A percentile compares a stretch with the other conserved stretches of the same genome.
These are phyloP conservation scores for Oncorhynchus masou DNA, from an alignment of 2,113 vertebrate species.

Conservation along the genomic window DNA sequence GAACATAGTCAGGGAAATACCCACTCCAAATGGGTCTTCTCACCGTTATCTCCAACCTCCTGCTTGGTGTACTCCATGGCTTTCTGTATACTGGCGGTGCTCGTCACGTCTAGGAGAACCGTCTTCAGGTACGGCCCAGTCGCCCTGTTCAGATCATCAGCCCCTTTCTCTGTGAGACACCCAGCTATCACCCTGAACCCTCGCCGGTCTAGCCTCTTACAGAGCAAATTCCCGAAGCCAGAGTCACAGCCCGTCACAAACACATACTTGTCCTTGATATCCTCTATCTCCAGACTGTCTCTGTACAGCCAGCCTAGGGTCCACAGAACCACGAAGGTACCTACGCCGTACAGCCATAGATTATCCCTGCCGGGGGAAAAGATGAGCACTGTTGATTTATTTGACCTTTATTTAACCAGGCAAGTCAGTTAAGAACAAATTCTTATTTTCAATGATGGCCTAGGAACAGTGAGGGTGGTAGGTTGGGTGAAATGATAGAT, in stretches of 20 bases:
- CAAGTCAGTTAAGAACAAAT: no score
- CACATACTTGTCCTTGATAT: conserved; percentile 71
- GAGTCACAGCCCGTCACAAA: conserved; percentile 91
- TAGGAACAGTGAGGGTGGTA: no score
- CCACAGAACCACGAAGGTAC: conserved; percentile 58
- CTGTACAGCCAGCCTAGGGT: conserved; percentile 71
- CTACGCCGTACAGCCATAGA: conserved; percentile 52
- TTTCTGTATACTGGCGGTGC: conserved; percentile 74
- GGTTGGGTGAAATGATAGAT: no score
- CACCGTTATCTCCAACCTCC: conserved; percentile 82
- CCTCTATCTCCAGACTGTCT: conserved; percentile 66
- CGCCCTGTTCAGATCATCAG: conserved; percentile 74
- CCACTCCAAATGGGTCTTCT: conserved; percentile 23
- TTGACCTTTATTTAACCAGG: no score
- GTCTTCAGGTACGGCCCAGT: conserved; percentile 76
- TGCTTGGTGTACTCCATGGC: conserved; percentile 81
- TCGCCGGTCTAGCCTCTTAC: conserved; percentile 80
- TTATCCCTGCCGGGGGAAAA: conserved; percentile 45
- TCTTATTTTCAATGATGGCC: no score
- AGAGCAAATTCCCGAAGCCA: conserved; percentile 87
- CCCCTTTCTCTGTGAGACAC: conserved; percentile 85
- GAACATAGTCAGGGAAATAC: not conserved
- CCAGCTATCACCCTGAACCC: conserved; percentile 87
- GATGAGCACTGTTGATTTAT: not conserved
- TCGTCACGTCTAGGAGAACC: conserved; percentile 80